phyloP scores from a whole-genome alignment of 2,113 vertebrate genomes.

The Cheilinus undulatus region DNA sequence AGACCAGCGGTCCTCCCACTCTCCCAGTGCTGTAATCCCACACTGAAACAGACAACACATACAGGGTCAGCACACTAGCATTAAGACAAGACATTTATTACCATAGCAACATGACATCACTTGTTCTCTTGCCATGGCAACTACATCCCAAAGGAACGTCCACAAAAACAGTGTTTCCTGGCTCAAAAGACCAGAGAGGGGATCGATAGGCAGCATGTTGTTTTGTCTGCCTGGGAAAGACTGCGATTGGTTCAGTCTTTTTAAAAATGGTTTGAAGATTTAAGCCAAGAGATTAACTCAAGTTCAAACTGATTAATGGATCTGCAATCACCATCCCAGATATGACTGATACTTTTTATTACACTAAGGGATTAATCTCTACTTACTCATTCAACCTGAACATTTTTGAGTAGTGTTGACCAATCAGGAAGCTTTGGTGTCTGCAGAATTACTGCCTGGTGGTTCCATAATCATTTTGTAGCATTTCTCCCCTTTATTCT shows the following conservation, averaged over 20 bases:
- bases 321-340: neutral
- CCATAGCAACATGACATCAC: constrained; percentile 63
- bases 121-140: constrained; percentile 66
- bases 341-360: neutral
- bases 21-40: constrained; percentile 96
- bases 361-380: no score
- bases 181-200: constrained; percentile 14
- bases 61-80: constrained; percentile 27
- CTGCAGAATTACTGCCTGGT: no score
- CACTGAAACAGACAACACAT: constrained; percentile 81
- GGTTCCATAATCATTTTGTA: no score
- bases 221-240: constrained; percentile 52
- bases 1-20: constrained; percentile 94
- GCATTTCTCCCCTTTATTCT: no score
- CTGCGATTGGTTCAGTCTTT: constrained; percentile 12
- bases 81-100: constrained; percentile 38
- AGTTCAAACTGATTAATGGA: neutral
- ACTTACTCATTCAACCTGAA: neutral
- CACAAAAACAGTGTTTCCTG: constrained; percentile 40
- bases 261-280: neutral
- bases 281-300: neutral
- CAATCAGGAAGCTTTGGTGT: no score
- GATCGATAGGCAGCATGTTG: constrained; percentile 13
- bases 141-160: constrained; percentile 64
- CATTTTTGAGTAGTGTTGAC: no score